phyloP scores from a whole-genome alignment of 2,888 invertebrate genomes.

The Zygogramma bicolorata region DNA sequence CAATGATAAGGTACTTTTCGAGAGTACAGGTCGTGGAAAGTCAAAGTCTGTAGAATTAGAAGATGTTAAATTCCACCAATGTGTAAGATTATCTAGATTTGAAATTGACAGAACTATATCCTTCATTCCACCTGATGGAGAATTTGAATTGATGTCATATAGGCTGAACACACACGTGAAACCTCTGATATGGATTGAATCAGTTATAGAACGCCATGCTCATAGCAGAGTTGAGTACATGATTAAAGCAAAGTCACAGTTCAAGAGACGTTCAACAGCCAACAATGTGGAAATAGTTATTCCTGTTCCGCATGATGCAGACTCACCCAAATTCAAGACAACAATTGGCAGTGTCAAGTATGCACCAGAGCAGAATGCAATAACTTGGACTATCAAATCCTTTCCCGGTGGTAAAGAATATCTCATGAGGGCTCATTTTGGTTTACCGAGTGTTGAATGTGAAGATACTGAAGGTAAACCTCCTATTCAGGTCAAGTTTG shows the following conservation, averaged over 20 bases:
- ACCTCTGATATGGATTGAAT: constrained; percentile 98
- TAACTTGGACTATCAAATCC: constrained; percentile 97
- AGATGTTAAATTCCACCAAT: constrained; percentile 99
- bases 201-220: constrained; percentile 96
- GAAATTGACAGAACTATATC: constrained; percentile 99
- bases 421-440: constrained; percentile 97
- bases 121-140: constrained; percentile 98
- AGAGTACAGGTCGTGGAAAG: constrained; percentile 96
- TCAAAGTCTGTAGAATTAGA: constrained; percentile 98
- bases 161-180: constrained; percentile 95
- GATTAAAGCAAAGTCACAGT: constrained; percentile 99
- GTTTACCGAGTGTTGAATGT: constrained; percentile 93
- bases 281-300: constrained; percentile 99
- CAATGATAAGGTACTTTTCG: constrained; percentile 98
- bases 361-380: constrained; percentile 95
- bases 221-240: constrained; percentile 98
- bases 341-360: constrained; percentile 98
- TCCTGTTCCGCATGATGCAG: constrained; percentile 96
- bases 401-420: constrained; percentile 99
- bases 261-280: constrained; percentile 96
- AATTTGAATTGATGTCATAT: constrained; percentile 99
- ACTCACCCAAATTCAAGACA: constrained; percentile 98
- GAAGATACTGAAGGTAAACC: constrained; percentile 97
- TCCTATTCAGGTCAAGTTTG: constrained; percentile 98
- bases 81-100: constrained; percentile 94